These are phyloP conservation scores for Gymnobelideus leadbeateri DNA, from an alignment of 2,113 vertebrate species.

Conservation along the genomic window DNA sequence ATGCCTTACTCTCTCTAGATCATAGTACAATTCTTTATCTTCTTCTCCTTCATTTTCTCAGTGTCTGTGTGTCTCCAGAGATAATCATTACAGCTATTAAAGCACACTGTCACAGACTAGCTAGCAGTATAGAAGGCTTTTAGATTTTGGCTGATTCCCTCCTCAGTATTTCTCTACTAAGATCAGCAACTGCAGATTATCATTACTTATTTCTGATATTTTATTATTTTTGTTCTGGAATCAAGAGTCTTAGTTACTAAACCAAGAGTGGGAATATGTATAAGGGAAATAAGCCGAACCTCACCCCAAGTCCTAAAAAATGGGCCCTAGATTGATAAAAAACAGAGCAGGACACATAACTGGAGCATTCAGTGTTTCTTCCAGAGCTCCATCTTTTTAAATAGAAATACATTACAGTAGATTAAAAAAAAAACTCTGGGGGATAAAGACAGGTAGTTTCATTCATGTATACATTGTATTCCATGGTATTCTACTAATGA, in stretches of 20 bases:
- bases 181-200: neutral
- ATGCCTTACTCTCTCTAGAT: neutral
- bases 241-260: neutral
- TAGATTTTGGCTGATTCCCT: neutral
- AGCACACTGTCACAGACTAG: neutral
- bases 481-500: conserved; percentile 46
- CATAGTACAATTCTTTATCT: neutral
- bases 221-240: neutral
- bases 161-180: neutral
- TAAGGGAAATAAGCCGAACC: neutral
- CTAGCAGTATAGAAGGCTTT: neutral
- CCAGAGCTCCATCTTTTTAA: conserved; percentile 5
- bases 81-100: neutral
- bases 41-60: conserved; percentile 30
- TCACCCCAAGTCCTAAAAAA: conserved; percentile 56
- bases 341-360: conserved; percentile 59
- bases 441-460: conserved; percentile 17
- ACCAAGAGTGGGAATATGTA: neutral
- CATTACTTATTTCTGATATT: neutral
- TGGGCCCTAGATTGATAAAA: conserved; percentile 35
- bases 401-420: conserved; percentile 37
- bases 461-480: conserved; percentile 22
- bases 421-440: neutral
- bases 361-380: neutral
- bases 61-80: neutral